phyloP scores from a whole-genome alignment of 2,113 vertebrate genomes.

The Sinocyclocheilus anophthalmus region DNA sequence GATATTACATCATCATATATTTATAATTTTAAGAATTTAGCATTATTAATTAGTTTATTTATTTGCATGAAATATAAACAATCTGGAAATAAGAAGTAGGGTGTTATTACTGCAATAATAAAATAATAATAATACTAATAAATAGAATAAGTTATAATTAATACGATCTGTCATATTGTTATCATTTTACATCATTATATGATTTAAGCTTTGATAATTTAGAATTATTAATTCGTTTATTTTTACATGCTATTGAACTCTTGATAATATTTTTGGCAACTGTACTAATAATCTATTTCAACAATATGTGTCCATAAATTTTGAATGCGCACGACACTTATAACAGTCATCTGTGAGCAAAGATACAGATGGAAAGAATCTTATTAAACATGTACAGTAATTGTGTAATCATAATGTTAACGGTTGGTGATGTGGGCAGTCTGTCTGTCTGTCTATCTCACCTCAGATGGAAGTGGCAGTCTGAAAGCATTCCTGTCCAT shows the following conservation, averaged over 20 bases:
- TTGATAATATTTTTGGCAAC: neutral
- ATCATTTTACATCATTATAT: too few species aligned
- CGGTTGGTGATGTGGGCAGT: neutral
- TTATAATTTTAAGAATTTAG: too few species aligned
- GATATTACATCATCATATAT: too few species aligned
- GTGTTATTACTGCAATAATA: too few species aligned
- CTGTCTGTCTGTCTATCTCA: slow-evolving; percentile 26
- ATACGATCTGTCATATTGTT: too few species aligned
- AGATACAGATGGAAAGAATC: neutral
- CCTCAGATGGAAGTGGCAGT: slow-evolving; percentile 31
- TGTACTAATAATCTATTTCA: neutral
- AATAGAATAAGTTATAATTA: too few species aligned
- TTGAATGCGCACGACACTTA: neutral
- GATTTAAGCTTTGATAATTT: neutral
- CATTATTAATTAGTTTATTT: too few species aligned
- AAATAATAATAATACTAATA: too few species aligned
- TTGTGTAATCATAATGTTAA: slow-evolving; percentile 2
- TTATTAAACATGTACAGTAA: slow-evolving; percentile 3
- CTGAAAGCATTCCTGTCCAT: slow-evolving; percentile 66
- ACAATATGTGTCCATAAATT: neutral
- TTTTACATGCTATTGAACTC: neutral
- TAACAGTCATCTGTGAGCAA: neutral
- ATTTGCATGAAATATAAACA: too few species aligned
- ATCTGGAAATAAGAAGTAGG: too few species aligned
- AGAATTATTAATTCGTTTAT: neutral